A percentile compares a stretch with the other conserved stretches of the same genome.
These are phyloP conservation scores for Lycaon pictus DNA, from an alignment of 2,113 vertebrate genomes.

Conservation along the genomic window DNA sequence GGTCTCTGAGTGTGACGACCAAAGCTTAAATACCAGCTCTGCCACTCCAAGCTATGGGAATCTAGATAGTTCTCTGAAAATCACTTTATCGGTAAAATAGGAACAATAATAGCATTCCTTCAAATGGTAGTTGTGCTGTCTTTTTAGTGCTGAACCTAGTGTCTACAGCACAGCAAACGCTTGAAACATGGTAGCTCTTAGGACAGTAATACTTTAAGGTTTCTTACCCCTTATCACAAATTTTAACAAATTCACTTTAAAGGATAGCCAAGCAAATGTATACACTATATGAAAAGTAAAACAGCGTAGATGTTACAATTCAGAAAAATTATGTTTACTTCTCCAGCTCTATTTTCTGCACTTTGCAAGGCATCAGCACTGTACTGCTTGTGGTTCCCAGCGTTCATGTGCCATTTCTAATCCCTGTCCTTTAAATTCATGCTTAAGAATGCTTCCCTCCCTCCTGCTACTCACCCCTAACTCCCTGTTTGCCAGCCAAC, in stretches of 20 bases:
- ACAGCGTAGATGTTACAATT: not conserved
- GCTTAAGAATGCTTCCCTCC: not conserved
- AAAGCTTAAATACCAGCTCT: constrained; percentile 56
- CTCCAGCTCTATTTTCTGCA: constrained; percentile 4
- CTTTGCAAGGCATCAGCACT: not conserved
- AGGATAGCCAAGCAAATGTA: constrained; percentile 24
- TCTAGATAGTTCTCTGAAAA: not conserved
- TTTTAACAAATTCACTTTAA: constrained; percentile 57
- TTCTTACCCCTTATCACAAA: not conserved
- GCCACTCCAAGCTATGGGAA: not conserved
- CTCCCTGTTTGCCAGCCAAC: not conserved
- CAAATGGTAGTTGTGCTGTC: not conserved
- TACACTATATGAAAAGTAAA: constrained; percentile 35
- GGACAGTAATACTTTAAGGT: constrained; percentile 6
- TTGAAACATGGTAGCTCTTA: not conserved
- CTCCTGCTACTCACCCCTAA: not conserved
- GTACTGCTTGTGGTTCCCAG: not conserved
- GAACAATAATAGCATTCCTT: not conserved
- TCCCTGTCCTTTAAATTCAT: not conserved
- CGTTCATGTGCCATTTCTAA: not conserved
- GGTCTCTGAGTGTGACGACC: constrained; percentile 8
- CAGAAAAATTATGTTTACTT: constrained; percentile 55
- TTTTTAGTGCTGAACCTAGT: not conserved
- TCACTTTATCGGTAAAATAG: constrained; percentile 50
- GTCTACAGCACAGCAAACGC: not conserved